Base-by-base conservation (phyloP, 92 coral and sea anemone species). In the Diadumene lineata region DNA sequence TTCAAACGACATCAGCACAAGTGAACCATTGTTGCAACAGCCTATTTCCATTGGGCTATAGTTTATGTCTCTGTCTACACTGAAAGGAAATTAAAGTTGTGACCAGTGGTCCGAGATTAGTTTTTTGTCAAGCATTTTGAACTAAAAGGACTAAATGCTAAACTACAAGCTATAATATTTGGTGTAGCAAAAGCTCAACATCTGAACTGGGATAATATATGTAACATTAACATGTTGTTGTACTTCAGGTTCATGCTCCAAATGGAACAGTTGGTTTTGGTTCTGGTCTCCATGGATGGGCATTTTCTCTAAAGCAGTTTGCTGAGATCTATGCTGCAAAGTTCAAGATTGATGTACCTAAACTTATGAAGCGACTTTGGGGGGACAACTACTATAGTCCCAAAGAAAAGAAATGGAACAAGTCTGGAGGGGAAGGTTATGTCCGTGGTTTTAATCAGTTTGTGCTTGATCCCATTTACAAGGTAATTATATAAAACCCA, bases 261-360 rank as follows among this genome's bases (percentile, higher is more conserved):
- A 83, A 69, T 31, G 98, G 98, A 13, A 94, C 98, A 11, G 98
- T 94, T 31, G 98, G 97, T 24, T 94, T 94, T 91, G 98, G 98
- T 31, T 90, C 97, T 25, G 98, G 98, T 11, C 98, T 94, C 55
- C 98, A 94, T 78, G 98, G 98, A n/a, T 94, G 98, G 98, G 98
- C 98, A 1, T 94, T 94, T 73, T 88, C 97, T 34, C 72, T 94
- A 46, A 94, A 94, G 76, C 98, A 94, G 82, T 91, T 94, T 86
- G 81, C 97, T 2, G 97, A 91, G 61, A 85, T 94, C 19, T 94
- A 94, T 74, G 75, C 88, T 13, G 34, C 62, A 11, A 94, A 94
- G 87, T 91, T 94, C 50, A 94, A 91, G 78, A 86, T 91, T 72
- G 88, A 84, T 44, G 92, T 93, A 0, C 73, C 87, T 2, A 91